phyloP scores from a whole-genome alignment of 1,140 invertebrate species.

The Aphidius gifuensis region DNA sequence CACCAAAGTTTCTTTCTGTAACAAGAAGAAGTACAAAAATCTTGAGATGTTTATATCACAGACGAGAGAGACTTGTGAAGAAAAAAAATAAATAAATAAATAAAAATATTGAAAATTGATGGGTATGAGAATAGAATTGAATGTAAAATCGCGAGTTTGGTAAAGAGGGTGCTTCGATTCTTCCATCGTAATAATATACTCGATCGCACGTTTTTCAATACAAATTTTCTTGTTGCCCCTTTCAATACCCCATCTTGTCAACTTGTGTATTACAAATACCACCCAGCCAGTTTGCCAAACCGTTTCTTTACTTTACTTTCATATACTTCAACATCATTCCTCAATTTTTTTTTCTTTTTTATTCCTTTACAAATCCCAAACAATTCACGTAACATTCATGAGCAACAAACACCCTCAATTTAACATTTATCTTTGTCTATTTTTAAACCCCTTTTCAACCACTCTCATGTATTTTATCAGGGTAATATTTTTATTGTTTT shows the following conservation, averaged over 20 bases:
- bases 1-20: too few relatives aligned
- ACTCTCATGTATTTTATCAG: background rate
- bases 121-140: background rate
- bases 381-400: too few relatives aligned
- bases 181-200: conserved; percentile 14
- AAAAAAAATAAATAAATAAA: background rate
- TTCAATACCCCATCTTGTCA: too few relatives aligned
- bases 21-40: conserved; percentile 7
- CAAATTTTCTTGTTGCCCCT: too few relatives aligned
- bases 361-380: too few relatives aligned
- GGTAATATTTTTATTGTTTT: too few relatives aligned
- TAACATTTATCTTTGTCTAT: conserved; percentile 9
- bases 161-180: conserved; percentile 8
- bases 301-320: too few relatives aligned
- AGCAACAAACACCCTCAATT: background rate
- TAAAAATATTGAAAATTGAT: background rate
- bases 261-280: too few relatives aligned
- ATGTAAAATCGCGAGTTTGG: background rate
- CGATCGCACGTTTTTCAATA: conserved; percentile 4
- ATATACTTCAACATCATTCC: too few relatives aligned
- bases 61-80: too few relatives aligned
- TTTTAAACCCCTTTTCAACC: conserved; percentile 11
- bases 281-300: too few relatives aligned
- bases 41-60: background rate
- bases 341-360: too few relatives aligned